A percentile compares a stretch with the other conserved stretches of the same genome.
phyloP scores from a whole-genome alignment of 2,797 vertebrate species.

The Tympanoctomys barrerae region DNA sequence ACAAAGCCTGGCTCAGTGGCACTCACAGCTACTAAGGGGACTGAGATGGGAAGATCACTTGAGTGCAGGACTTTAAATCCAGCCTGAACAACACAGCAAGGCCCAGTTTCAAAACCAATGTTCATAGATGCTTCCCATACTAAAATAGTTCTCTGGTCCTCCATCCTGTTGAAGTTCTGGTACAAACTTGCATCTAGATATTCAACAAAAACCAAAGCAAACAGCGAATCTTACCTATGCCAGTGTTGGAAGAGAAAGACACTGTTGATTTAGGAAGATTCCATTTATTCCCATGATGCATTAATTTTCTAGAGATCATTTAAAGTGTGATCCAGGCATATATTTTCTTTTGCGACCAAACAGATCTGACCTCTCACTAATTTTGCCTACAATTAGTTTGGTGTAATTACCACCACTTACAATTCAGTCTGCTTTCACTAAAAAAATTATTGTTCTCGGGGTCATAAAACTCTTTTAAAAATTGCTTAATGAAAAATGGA shows the following conservation, averaged over 20 bases:
- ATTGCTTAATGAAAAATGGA: constrained; percentile 88
- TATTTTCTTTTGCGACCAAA: constrained; percentile 85
- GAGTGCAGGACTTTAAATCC: background rate
- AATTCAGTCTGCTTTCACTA: constrained; percentile 86
- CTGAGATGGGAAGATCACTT: background rate
- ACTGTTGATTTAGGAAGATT: constrained; percentile 79
- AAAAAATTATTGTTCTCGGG: constrained; percentile 87
- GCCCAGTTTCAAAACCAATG: background rate
- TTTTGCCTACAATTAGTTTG: constrained; percentile 89
- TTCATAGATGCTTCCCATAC: no score
- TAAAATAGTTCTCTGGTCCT: background rate
- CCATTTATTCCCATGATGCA: constrained; percentile 76
- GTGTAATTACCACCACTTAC: constrained; percentile 88
- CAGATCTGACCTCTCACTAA: constrained; percentile 85
- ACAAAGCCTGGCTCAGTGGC: background rate
- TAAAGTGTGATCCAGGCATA: constrained; percentile 83
- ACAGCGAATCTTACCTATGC: background rate
- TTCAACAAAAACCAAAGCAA: background rate
- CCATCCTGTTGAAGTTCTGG: background rate
- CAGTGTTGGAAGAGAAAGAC: constrained; percentile 63
- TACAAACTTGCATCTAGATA: background rate
- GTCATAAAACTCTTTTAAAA: constrained; percentile 89
- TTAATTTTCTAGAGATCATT: constrained; percentile 86
- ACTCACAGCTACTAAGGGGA: background rate
- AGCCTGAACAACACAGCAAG: background rate